Evolutionary conservation across 1,140 invertebrate genomes (phyloP).

Genomic region (Andrena cerasifolii): DNA sequence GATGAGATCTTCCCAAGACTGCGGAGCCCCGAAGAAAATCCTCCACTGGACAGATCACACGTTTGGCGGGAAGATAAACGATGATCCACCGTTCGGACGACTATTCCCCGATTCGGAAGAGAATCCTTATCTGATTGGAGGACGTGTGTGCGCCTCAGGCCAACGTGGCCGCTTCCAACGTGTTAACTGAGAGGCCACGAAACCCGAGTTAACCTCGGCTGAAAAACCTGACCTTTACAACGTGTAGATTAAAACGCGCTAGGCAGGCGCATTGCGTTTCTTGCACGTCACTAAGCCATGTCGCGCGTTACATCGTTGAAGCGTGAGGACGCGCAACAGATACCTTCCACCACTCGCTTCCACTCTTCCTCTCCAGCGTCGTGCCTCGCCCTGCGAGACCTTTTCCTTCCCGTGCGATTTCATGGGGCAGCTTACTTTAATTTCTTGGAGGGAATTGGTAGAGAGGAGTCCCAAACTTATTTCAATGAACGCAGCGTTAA

Average conservation of each 20-base stretch:
- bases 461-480: no score
- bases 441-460: no score
- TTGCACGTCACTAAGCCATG: not conserved
- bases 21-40: not conserved
- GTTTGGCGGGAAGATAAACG: slow-evolving; percentile 47
- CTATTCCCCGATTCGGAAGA: slow-evolving; percentile 21
- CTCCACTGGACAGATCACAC: slow-evolving; percentile 20
- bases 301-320: not conserved
- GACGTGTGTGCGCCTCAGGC: not conserved
- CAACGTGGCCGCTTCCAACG: slow-evolving; percentile 58
- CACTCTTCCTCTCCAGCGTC: no score
- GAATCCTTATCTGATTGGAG: slow-evolving; percentile 9
- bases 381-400: no score
- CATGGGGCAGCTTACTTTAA: no score
- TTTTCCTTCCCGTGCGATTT: no score
- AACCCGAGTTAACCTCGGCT: slow-evolving; percentile 1
- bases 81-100: not conserved
- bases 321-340: no score
- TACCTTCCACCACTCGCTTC: no score
- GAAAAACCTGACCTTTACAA: slow-evolving; percentile 39
- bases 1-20: not conserved
- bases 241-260: slow-evolving; percentile 21
- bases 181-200: slow-evolving; percentile 33
- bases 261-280: slow-evolving; percentile 9
- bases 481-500: slow-evolving; percentile 11